Conservation (phyloP, 2,113 vertebrate species). For the Montifringilla adamsi region DNA sequence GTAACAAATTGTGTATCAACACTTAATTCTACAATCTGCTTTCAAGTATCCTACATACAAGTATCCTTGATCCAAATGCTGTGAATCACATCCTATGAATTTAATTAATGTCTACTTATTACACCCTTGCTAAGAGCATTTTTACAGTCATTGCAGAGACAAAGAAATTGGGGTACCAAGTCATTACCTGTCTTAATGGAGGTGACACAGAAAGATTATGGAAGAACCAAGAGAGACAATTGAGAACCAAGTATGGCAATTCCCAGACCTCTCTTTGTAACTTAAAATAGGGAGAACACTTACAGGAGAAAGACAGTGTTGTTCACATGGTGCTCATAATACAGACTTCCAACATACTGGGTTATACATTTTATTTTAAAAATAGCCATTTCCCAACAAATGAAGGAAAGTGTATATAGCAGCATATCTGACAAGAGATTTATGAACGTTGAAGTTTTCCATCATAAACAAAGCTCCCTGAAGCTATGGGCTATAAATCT, state of each 20-base stretch:
- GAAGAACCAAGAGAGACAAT: too few species aligned
- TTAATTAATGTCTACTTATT: neutral
- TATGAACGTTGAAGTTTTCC: neutral
- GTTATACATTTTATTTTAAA: neutral
- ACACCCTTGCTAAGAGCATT: neutral
- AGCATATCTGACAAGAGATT: neutral
- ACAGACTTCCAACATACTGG: neutral
- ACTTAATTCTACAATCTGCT: neutral
- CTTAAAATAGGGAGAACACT: neutral
- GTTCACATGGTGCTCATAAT: neutral
- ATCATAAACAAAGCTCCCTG: neutral
- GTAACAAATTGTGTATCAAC: neutral
- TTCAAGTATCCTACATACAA: neutral
- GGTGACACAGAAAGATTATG: neutral
- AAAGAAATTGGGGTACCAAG: neutral
- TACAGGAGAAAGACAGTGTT: neutral
- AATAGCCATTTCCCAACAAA: neutral
- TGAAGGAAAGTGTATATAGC: neutral
- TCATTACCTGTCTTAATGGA: neutral
- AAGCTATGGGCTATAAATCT: neutral
- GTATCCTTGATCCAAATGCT: neutral
- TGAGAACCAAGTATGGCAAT: neutral
- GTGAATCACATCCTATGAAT: neutral
- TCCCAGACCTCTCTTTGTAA: neutral
- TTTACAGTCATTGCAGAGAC: neutral